These are phyloP conservation scores for Sarotherodon lohbergeri DNA, from an alignment of 2,113 vertebrate species.

Conservation along the genomic window DNA sequence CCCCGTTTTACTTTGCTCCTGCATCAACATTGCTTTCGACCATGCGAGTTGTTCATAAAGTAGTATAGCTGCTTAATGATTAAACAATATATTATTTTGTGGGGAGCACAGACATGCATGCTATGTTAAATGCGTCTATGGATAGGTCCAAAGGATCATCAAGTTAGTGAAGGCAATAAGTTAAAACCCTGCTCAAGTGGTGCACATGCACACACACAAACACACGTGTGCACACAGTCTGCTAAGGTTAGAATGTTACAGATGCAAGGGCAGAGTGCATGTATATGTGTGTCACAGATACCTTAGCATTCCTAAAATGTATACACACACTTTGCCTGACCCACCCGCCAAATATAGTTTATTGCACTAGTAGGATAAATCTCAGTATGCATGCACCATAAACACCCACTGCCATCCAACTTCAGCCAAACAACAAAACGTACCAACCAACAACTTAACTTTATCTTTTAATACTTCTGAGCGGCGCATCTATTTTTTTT, in stretches of 20 bases:
- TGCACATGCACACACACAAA: neutral
- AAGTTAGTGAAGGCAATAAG: slow-evolving; percentile 11
- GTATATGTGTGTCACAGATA: slow-evolving; percentile 58
- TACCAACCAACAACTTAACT: neutral
- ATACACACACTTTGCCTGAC: slow-evolving; percentile 49
- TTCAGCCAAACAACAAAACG: neutral
- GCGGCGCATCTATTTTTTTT: neutral
- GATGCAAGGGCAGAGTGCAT: slow-evolving; percentile 62
- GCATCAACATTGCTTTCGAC: neutral
- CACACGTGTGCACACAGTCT: neutral
- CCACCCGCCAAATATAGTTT: slow-evolving; percentile 57
- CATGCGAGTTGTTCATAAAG: neutral
- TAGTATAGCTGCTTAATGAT: neutral
- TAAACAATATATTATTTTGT: neutral
- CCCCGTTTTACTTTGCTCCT: neutral
- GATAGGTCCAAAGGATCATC: slow-evolving; percentile 2
- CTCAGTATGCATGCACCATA: neutral
- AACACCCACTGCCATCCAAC: slow-evolving; percentile 17
- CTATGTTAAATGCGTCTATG: slow-evolving; percentile 29
- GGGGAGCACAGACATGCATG: neutral
- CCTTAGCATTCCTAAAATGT: slow-evolving; percentile 53
- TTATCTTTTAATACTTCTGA: neutral
- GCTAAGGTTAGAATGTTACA: slow-evolving; percentile 62
- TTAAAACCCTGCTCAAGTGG: slow-evolving; percentile 16
- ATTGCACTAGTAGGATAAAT: slow-evolving; percentile 17